These are phyloP conservation scores for Rynchops niger DNA, from an alignment of 2,113 vertebrate genomes.

Conservation along the genomic window DNA sequence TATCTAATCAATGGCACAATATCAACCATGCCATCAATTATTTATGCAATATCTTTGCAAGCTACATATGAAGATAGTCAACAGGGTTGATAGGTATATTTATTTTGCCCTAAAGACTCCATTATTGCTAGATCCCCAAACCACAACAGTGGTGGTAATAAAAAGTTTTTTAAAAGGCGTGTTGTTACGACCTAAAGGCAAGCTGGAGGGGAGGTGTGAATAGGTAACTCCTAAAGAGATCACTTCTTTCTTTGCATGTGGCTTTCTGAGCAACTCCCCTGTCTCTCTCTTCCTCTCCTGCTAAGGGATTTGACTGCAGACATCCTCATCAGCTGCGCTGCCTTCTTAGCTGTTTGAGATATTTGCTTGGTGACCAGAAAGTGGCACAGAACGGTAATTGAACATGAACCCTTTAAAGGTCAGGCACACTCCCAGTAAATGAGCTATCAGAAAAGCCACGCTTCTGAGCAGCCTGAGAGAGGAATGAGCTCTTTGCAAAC, in stretches of 20 bases:
- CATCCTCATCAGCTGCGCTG: not conserved
- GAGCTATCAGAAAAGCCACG: not conserved
- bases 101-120: not conserved
- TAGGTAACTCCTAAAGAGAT: not conserved
- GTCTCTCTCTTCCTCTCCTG: not conserved
- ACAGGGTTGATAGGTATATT: not conserved
- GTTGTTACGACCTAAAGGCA: not conserved
- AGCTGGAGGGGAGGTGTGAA: not conserved
- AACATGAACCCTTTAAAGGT: not conserved
- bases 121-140: not conserved
- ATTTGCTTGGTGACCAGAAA: conserved; percentile 12
- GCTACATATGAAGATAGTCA: not conserved
- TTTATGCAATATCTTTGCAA: not conserved
- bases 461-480: not conserved
- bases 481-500: not conserved
- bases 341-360: not conserved
- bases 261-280: not conserved
- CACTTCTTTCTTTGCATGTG: not conserved
- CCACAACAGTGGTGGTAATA: not conserved
- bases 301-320: not conserved
- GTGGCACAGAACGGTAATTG: not conserved
- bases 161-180: not conserved
- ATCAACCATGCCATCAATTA: not conserved
- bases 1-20: not conserved
- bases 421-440: not conserved